A percentile compares a stretch with the other conserved stretches of the same genome.
These are phyloP conservation scores for Clanis bilineata DNA, from an alignment of 2,888 invertebrate genomes.

Conservation along the genomic window DNA sequence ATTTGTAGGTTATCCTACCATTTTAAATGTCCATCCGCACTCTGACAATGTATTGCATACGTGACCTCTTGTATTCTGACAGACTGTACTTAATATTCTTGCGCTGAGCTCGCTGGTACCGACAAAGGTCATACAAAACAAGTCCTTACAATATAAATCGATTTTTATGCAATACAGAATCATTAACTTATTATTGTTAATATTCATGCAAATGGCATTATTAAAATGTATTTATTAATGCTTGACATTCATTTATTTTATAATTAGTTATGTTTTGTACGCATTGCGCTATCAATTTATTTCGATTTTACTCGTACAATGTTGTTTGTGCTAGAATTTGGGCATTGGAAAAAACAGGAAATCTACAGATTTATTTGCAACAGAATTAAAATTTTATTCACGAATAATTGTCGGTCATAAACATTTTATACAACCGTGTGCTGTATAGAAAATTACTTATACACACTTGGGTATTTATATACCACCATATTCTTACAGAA, in stretches of 20 bases:
- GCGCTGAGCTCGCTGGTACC: slow-evolving; percentile 25
- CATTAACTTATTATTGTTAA: slow-evolving; percentile 53
- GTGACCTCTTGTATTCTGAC: slow-evolving; percentile 40
- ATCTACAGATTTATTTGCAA: not conserved
- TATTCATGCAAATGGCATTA: slow-evolving; percentile 49
- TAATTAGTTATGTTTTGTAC: slow-evolving; percentile 15
- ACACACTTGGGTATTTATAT: no score
- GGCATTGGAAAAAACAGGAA: not conserved
- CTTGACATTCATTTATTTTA: slow-evolving; percentile 22
- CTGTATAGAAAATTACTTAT: not conserved
- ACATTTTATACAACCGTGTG: not conserved
- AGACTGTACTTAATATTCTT: slow-evolving; percentile 28
- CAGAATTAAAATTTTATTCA: not conserved
- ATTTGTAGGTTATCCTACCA: slow-evolving; percentile 11
- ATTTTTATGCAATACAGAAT: slow-evolving; percentile 63
- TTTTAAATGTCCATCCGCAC: slow-evolving; percentile 23
- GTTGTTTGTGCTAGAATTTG: not conserved
- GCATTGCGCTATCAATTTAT: slow-evolving; percentile 18
- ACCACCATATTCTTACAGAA: no score
- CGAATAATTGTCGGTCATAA: no score
- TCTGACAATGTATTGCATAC: slow-evolving; percentile 25
- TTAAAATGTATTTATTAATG: slow-evolving; percentile 29
- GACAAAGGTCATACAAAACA: slow-evolving; percentile 63
- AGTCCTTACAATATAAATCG: slow-evolving; percentile 58
- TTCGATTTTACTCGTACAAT: no score